Base-by-base conservation (phyloP, 2,113 vertebrate genomes). In the Aspiorhynchus laticeps region DNA sequence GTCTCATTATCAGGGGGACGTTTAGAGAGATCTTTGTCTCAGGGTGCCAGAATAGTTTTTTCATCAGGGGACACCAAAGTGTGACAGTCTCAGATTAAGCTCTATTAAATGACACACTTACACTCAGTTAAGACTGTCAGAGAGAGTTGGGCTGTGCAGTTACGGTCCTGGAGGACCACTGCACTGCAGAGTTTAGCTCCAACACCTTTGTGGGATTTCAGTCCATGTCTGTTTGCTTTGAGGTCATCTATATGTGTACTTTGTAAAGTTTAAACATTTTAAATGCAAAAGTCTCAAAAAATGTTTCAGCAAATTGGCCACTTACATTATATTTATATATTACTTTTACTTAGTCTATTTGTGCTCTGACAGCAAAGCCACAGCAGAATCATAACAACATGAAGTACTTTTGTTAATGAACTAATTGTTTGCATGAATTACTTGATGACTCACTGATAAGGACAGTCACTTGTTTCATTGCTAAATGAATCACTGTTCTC, bases 61-160 rank as follows among this genome's bases (percentile, higher is more conserved):
- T 80, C 86, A 85, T 31, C 83, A 69, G 86, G 86, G 86, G 83
- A 89, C 24, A 51, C 28, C 78, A 85, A 89, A 89, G 77, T 87
- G 86, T 89, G 88, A 83, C 88, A 87, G 61, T 82, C 59, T 85
- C 83, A 71, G 71, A 85, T 85, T 84, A 56, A 84, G 59, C 83
- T 83, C 48, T 78, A 36, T 85, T 51, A 11, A 80, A 69, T 89
- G 88, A 80, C 88, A 89, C 83, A 89, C 85, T 89, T 89, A 85
- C 61, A 69, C 67, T 76, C 76, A 85, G 73, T 76, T 87, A 87
- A 84, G 82, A 74, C 76, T 85, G 65, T 48, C 28, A 79, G 69
- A 82, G 19, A 43, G 43, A 74, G 36, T 28, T 21, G 21, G 3
- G 33, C 51, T 75, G 11, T 75, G 41, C 51, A 78, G 48, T 14